A percentile compares a stretch with the other conserved stretches of the same genome.
Evolutionary conservation across 2,797 vertebrate genomes (phyloP).

Genomic region (Oophaga sylvatica): DNA sequence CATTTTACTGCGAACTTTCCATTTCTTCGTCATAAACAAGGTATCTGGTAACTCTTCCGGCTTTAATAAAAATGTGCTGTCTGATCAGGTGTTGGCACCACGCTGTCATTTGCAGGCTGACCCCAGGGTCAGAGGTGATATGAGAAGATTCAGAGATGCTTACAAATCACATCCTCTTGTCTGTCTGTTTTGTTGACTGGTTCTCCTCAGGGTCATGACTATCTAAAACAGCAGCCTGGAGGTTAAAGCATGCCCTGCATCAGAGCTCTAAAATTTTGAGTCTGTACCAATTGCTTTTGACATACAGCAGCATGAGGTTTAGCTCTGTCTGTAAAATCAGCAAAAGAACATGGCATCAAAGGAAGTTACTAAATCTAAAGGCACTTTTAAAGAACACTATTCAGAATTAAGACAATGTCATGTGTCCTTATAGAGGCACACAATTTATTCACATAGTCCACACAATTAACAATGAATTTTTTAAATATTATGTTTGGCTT

Average conservation of each 20-base stretch:
- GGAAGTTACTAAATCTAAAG: slow-evolving; percentile 49
- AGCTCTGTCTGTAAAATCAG: slow-evolving; percentile 79
- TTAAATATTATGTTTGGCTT: background rate
- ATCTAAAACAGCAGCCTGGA: slow-evolving; percentile 83
- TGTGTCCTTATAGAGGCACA: background rate
- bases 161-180: slow-evolving; percentile 85
- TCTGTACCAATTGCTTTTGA: slow-evolving; percentile 81
- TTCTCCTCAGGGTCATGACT: slow-evolving; percentile 83
- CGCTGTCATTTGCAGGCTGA: slow-evolving; percentile 82
- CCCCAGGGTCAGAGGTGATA: slow-evolving; percentile 80
- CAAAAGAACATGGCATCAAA: slow-evolving; percentile 76
- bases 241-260: slow-evolving; percentile 80
- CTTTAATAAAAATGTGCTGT: slow-evolving; percentile 81
- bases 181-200: slow-evolving; percentile 84
- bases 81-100: slow-evolving; percentile 81
- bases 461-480: background rate
- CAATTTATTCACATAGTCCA: background rate
- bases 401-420: background rate
- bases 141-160: slow-evolving; percentile 78
- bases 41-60: slow-evolving; percentile 69
- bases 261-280: slow-evolving; percentile 81
- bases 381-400: background rate
- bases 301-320: slow-evolving; percentile 80
- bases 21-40: slow-evolving; percentile 38
- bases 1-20: slow-evolving; percentile 10